Percentiles rank a stretch among this genome's conserved stretches.
Conservation (phyloP, 2,113 vertebrate genomes). For the Microcebus murinus region DNA sequence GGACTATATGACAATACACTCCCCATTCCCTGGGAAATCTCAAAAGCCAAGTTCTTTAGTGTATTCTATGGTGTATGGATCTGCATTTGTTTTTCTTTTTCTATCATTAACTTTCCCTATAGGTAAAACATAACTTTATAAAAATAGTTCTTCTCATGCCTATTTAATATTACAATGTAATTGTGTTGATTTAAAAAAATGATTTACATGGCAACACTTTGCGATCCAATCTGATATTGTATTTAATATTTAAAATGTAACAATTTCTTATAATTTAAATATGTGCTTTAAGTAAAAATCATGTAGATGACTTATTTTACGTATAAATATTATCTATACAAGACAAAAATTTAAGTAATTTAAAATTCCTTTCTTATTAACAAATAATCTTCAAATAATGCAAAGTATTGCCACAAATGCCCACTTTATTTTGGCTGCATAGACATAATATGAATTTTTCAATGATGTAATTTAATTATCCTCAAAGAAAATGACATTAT, state of each 20-base stretch:
- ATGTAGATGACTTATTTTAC: constrained; percentile 56
- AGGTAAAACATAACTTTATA: constrained; percentile 64
- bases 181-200: constrained; percentile 52
- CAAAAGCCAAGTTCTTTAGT: constrained; percentile 77
- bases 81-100: constrained; percentile 66
- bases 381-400: constrained; percentile 44
- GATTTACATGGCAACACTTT: constrained; percentile 74
- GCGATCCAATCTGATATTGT: constrained; percentile 50
- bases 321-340: constrained; percentile 44
- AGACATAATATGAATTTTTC: constrained; percentile 49
- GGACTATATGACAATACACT: constrained; percentile 57
- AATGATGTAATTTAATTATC: constrained; percentile 57
- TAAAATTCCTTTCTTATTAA: background rate
- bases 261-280: constrained; percentile 16
- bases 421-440: constrained; percentile 52
- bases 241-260: constrained; percentile 55
- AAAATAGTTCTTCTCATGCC: constrained; percentile 35
- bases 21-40: constrained; percentile 68
- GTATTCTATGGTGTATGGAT: constrained; percentile 65
- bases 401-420: constrained; percentile 65
- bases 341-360: constrained; percentile 59
- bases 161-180: constrained; percentile 70
- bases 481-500: constrained; percentile 58
- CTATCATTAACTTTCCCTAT: constrained; percentile 61
- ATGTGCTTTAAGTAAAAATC: constrained; percentile 52